phyloP scores from a whole-genome alignment of 2,888 invertebrate species.

The Augiades crinisus region DNA sequence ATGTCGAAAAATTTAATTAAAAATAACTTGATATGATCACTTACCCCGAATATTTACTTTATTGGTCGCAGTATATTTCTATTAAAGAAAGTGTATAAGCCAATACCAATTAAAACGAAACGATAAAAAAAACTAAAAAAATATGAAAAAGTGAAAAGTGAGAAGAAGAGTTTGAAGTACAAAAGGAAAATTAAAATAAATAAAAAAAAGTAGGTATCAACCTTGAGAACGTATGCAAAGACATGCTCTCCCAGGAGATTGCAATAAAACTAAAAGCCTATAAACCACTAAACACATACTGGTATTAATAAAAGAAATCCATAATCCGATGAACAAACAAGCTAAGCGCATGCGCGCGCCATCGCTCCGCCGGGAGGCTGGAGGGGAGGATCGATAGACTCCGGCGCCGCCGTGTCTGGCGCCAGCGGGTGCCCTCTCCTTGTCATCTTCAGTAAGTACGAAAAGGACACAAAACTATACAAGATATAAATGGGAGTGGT shows the following conservation, averaged over 20 bases:
- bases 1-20: no score
- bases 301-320: constrained; percentile 42
- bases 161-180: no score
- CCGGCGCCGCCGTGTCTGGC: constrained; percentile 75
- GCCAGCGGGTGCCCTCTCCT: constrained; percentile 39
- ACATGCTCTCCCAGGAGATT: neutral
- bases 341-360: constrained; percentile 54
- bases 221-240: no score
- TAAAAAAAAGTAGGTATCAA: no score
- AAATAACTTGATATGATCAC: no score
- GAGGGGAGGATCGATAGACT: constrained; percentile 61
- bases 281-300: constrained; percentile 16
- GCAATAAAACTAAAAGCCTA: constrained; percentile 13
- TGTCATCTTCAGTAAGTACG: no score
- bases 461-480: no score
- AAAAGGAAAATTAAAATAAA: neutral
- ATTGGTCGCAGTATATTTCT: no score
- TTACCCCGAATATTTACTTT: no score
- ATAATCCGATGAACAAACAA: constrained; percentile 62
- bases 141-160: no score
- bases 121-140: neutral
- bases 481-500: constrained; percentile 8
- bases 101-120: no score
- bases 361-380: constrained; percentile 24
- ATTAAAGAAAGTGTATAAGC: no score